Evolutionary conservation across 2,888 invertebrate species (phyloP).

Genomic region (Epinotia brunnichana): DNA sequence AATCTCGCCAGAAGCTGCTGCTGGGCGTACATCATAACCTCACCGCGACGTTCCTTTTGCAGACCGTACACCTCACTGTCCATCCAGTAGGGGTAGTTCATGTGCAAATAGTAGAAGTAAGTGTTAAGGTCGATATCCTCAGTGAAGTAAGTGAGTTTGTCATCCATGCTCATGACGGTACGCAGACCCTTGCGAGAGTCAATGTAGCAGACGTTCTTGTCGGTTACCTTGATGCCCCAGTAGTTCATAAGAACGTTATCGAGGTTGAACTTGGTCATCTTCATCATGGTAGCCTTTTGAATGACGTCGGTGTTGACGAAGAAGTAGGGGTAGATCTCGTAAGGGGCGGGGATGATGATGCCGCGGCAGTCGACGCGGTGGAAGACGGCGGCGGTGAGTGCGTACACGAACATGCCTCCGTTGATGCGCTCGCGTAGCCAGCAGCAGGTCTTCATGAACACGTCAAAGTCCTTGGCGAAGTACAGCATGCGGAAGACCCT

Average conservation of each 20-base stretch:
- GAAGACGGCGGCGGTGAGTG: conserved; percentile 86
- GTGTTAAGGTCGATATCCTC: conserved; percentile 91
- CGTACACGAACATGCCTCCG: conserved; percentile 89
- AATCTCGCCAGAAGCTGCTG: conserved; percentile 86
- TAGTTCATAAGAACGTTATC: conserved; percentile 81
- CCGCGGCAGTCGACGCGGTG: conserved; percentile 87
- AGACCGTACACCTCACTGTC: conserved; percentile 79
- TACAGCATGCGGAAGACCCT: conserved; percentile 85
- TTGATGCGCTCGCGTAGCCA: conserved; percentile 89
- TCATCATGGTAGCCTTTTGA: conserved; percentile 86
- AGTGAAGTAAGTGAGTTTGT: conserved; percentile 87
- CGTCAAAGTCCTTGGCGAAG: conserved; percentile 87
- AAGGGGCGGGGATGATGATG: conserved; percentile 87
- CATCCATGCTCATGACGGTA: conserved; percentile 83
- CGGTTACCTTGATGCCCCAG: conserved; percentile 78
- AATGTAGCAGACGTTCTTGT: conserved; percentile 84
- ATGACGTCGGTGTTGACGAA: conserved; percentile 89
- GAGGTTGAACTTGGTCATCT: conserved; percentile 84
- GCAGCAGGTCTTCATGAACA: conserved; percentile 86
- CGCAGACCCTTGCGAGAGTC: conserved; percentile 87
- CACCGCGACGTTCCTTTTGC: conserved; percentile 81
- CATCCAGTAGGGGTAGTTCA: conserved; percentile 89
- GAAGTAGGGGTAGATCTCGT: conserved; percentile 90
- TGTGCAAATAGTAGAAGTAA: conserved; percentile 87
- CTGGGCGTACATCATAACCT: conserved; percentile 84